phyloP scores from a whole-genome alignment of 2,888 invertebrate species.

The Phlogophora meticulosa region DNA sequence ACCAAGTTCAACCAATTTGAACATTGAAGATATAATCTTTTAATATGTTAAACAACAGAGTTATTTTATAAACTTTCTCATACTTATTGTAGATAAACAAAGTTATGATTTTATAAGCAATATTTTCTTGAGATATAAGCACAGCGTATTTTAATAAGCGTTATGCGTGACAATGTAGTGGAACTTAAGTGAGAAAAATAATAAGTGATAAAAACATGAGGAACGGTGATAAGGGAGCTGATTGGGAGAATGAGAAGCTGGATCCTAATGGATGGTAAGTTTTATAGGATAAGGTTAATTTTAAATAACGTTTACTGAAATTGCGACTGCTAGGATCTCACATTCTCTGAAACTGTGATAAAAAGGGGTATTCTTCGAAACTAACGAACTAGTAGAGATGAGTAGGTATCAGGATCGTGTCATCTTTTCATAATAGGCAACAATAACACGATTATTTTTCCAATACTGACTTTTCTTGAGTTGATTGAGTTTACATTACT shows the following conservation, averaged over 20 bases:
- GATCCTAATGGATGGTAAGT: conserved; percentile 84
- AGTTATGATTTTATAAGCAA: conserved; percentile 3
- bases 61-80: conserved; percentile 17
- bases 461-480: neutral
- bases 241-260: conserved; percentile 84
- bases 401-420: neutral
- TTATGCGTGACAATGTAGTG: conserved; percentile 64
- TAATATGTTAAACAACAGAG: conserved; percentile 28
- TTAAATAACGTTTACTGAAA: neutral
- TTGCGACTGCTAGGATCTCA: too few species aligned
- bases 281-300: neutral
- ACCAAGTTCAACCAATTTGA: conserved; percentile 10
- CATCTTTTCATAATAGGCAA: neutral
- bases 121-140: conserved; percentile 22
- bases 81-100: neutral
- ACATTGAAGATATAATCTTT: neutral
- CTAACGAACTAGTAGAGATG: too few species aligned
- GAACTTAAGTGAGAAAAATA: conserved; percentile 53
- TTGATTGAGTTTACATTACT: too few species aligned
- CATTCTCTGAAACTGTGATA: too few species aligned
- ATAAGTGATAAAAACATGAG: conserved; percentile 68
- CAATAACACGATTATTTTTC: neutral
- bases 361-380: too few species aligned
- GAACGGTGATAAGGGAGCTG: conserved; percentile 71
- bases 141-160: neutral